Conservation (phyloP, 2,113 vertebrate species). For the Tragelaphus scriptus region DNA sequence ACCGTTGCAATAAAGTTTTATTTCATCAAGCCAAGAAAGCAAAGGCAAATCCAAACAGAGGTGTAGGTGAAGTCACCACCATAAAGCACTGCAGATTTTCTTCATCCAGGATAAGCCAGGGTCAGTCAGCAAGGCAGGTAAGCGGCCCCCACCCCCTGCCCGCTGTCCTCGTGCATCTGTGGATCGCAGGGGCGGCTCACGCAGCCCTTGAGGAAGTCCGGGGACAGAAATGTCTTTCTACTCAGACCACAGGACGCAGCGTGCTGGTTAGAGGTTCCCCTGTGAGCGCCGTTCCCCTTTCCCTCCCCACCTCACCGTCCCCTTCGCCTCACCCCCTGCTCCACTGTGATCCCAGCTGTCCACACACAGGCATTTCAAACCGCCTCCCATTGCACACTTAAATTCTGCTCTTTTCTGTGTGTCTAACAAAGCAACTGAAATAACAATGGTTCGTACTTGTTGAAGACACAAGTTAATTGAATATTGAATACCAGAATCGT, state of each 20-base stretch:
- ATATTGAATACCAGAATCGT: not conserved
- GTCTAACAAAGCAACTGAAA: slow-evolving; percentile 58
- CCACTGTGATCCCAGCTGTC: slow-evolving; percentile 24
- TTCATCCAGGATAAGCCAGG: slow-evolving; percentile 65
- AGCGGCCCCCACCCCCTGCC: slow-evolving; percentile 13
- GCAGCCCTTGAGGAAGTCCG: slow-evolving; percentile 29
- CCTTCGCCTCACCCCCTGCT: not conserved
- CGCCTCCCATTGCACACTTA: slow-evolving; percentile 42
- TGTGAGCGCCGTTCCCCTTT: slow-evolving; percentile 54
- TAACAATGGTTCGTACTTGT: slow-evolving; percentile 41
- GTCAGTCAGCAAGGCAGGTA: slow-evolving; percentile 53
- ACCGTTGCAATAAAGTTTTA: slow-evolving; percentile 54
- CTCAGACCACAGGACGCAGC: accelerated
- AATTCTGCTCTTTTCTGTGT: slow-evolving; percentile 36
- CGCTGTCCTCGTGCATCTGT: too few relatives aligned
- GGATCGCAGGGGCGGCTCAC: too few relatives aligned
- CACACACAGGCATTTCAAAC: slow-evolving; percentile 38
- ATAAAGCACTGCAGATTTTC: slow-evolving; percentile 49
- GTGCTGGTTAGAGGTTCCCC: not conserved
- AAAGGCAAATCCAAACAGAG: not conserved
- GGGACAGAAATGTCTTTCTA: slow-evolving; percentile 28
- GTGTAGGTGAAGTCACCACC: slow-evolving; percentile 44
- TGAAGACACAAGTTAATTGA: slow-evolving; percentile 49
- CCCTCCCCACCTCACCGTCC: slow-evolving; percentile 41
- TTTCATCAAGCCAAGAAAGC: slow-evolving; percentile 67